Evolutionary conservation across 2,888 invertebrate genomes (phyloP).

Genomic region (Netelia fuscicornis): DNA sequence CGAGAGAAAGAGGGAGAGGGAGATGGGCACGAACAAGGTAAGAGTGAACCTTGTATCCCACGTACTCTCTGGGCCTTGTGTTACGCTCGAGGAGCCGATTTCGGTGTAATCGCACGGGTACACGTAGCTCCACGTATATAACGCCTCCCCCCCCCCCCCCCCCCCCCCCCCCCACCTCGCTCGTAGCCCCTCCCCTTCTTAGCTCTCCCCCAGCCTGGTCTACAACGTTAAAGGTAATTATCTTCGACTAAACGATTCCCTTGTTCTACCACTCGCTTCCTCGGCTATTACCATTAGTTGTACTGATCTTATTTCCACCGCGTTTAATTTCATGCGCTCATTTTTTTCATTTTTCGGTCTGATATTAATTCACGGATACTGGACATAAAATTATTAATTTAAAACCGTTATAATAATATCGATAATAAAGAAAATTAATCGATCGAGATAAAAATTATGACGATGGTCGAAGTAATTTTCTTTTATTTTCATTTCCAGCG

Average conservation of each 20-base stretch:
- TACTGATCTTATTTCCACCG: background rate
- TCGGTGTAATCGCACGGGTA: constrained; percentile 58
- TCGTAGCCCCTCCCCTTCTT: too few relatives aligned
- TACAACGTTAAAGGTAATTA: constrained; percentile 59
- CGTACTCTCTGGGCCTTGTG: constrained; percentile 17
- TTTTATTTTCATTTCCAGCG: background rate
- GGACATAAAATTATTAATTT: too few relatives aligned
- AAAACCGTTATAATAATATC: too few relatives aligned
- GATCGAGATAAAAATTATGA: too few relatives aligned
- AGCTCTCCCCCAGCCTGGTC: background rate
- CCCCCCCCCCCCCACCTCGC: background rate
- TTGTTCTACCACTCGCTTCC: constrained; percentile 47
- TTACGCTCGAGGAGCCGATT: constrained; percentile 57
- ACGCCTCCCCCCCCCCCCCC: background rate
- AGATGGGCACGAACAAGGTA: constrained; percentile 14
- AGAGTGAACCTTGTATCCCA: constrained; percentile 44
- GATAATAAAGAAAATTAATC: too few relatives aligned
- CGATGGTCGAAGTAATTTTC: background rate
- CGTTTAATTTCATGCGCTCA: too few relatives aligned
- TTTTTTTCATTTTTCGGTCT: too few relatives aligned
- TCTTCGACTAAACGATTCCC: constrained; percentile 63
- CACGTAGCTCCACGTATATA: constrained; percentile 11
- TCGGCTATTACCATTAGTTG: constrained; percentile 27
- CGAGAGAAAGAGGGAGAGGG: constrained; percentile 11
- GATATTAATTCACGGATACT: too few relatives aligned